Conservation (phyloP, 2,888 invertebrate genomes). For the Platycheirus rosarum region DNA sequence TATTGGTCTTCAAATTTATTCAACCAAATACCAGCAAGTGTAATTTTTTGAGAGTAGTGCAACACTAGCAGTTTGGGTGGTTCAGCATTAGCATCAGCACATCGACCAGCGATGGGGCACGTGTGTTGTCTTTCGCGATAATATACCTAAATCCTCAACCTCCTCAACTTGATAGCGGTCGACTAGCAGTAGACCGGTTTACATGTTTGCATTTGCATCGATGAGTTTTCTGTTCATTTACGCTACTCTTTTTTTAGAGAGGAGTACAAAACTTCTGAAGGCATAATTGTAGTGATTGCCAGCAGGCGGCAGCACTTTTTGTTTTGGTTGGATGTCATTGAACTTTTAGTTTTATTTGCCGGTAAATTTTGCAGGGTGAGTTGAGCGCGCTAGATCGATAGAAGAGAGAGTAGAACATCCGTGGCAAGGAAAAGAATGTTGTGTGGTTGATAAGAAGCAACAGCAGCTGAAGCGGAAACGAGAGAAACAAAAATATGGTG, state of each 20-base stretch:
- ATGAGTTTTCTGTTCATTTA: constrained; percentile 65
- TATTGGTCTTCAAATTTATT: too few relatives aligned
- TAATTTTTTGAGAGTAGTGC: too few relatives aligned
- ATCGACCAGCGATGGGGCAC: constrained; percentile 13
- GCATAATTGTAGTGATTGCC: constrained; percentile 45
- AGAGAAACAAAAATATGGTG: constrained; percentile 33
- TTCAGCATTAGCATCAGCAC: background rate
- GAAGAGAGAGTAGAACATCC: constrained; percentile 59
- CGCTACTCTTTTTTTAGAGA: constrained; percentile 25
- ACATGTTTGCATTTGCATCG: constrained; percentile 69
- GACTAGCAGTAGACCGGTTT: constrained; percentile 59
- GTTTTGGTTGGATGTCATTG: constrained; percentile 70
- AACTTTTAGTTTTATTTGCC: constrained; percentile 69
- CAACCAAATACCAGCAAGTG: too few relatives aligned
- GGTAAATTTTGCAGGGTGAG: constrained; percentile 56
- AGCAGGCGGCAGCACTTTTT: constrained; percentile 71
- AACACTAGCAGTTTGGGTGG: background rate
- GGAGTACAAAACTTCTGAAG: constrained; percentile 39
- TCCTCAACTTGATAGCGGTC: constrained; percentile 9
- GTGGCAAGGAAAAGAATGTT: constrained; percentile 36
- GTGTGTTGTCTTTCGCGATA: constrained; percentile 36
- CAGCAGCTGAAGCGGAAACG: constrained; percentile 3
- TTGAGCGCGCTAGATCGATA: constrained; percentile 53
- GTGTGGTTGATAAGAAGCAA: constrained; percentile 44
- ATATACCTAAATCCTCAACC: too few relatives aligned